Evolutionary conservation across 1,140 invertebrate species (phyloP).

Genomic region (Melipona quadrifasciata): DNA sequence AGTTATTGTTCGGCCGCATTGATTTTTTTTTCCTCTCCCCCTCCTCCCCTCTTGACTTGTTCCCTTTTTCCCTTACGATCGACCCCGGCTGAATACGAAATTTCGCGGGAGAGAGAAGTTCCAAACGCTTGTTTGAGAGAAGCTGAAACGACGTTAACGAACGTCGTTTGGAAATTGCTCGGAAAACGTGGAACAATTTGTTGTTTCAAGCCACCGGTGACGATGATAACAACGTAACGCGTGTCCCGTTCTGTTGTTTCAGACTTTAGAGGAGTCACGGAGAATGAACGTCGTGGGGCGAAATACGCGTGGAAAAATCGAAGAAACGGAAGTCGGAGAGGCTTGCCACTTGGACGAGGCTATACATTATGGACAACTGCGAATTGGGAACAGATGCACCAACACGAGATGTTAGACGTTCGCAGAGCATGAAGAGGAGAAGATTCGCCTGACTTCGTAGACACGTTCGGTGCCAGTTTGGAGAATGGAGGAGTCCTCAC

Average conservation of each 20-base stretch:
- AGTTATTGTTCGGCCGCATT: conserved; percentile 32
- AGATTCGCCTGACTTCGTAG: conserved; percentile 63
- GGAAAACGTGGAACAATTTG: too few species aligned
- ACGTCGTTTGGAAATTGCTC: background rate
- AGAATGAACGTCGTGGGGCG: conserved; percentile 18
- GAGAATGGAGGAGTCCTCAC: conserved; percentile 77
- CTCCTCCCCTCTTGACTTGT: too few species aligned
- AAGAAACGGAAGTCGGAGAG: background rate
- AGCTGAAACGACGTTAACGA: background rate
- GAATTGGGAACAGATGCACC: conserved; percentile 6
- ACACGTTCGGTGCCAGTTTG: conserved; percentile 41
- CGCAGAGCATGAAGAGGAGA: conserved; percentile 69
- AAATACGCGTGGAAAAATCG: background rate
- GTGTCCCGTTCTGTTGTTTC: background rate
- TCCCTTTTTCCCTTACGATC: background rate
- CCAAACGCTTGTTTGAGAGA: background rate
- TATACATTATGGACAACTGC: conserved; percentile 30
- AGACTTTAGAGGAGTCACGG: background rate
- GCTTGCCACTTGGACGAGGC: background rate
- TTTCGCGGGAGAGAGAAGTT: background rate
- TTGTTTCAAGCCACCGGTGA: too few species aligned
- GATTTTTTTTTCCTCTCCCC: background rate
- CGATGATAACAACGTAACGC: too few species aligned
- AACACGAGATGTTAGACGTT: conserved; percentile 20
- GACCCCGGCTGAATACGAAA: background rate